A percentile compares a stretch with the other conserved stretches of the same genome.
Conservation (phyloP, 2,888 invertebrate genomes). For the Noctua pronuba region DNA sequence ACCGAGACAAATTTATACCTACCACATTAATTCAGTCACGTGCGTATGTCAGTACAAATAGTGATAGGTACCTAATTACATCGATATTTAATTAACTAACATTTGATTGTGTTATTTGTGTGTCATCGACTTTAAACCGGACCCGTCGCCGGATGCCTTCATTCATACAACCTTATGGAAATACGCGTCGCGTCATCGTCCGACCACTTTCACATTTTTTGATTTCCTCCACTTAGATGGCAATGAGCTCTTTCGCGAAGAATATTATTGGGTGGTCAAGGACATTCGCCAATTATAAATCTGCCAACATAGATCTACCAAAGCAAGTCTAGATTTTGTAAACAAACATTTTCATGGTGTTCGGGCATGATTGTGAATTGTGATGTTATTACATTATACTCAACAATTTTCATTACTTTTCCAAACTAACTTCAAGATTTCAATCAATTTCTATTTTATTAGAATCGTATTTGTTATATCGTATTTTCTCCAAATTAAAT, state of each 20-base stretch:
- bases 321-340: not conserved
- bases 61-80: constrained; percentile 47
- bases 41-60: constrained; percentile 43
- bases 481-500: constrained; percentile 12
- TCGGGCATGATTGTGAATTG: not conserved
- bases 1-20: not conserved
- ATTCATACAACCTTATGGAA: constrained; percentile 73
- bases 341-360: not conserved
- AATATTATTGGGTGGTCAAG: constrained; percentile 58
- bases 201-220: constrained; percentile 79
- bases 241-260: constrained; percentile 42
- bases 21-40: constrained; percentile 42
- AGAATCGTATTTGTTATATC: not conserved
- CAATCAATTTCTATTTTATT: not conserved
- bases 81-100: constrained; percentile 64
- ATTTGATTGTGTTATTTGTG: constrained; percentile 65
- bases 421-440: not conserved
- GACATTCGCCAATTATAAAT: constrained; percentile 38
- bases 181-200: constrained; percentile 74
- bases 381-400: not conserved
- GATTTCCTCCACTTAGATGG: constrained; percentile 68
- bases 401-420: not conserved
- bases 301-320: not conserved
- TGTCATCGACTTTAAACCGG: constrained; percentile 70
- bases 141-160: constrained; percentile 70